phyloP scores from a whole-genome alignment of 2,797 vertebrate species.

The Smutsia gigantea region DNA sequence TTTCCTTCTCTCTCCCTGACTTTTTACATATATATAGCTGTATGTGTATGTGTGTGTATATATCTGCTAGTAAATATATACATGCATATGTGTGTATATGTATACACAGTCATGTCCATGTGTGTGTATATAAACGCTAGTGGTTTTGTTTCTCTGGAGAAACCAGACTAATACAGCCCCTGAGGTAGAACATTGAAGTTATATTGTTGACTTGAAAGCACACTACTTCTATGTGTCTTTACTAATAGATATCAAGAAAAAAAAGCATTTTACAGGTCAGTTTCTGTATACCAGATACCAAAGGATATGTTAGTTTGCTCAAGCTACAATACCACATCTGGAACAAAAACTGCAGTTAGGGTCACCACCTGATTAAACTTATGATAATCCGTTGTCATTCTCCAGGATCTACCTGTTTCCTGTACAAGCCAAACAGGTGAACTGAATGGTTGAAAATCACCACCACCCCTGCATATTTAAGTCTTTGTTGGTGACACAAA shows the following conservation, averaged over 20 bases:
- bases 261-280: background rate
- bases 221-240: background rate
- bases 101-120: background rate
- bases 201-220: background rate
- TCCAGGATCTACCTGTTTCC: background rate
- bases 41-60: background rate
- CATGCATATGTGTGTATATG: background rate
- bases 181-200: background rate
- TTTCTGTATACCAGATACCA: background rate
- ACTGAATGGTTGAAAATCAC: background rate
- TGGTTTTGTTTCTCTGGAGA: background rate
- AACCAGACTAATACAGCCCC: background rate
- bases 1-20: background rate
- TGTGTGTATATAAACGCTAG: background rate
- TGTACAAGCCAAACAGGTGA: background rate
- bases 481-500: background rate
- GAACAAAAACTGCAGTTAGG: background rate
- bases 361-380: background rate
- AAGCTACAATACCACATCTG: background rate
- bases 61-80: background rate
- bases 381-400: background rate
- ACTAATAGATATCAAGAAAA: background rate
- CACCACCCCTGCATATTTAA: background rate
- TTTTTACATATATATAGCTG: background rate
- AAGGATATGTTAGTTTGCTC: background rate